Conservation (phyloP, 1,140 invertebrate species). For the Cotesia chilonis region DNA sequence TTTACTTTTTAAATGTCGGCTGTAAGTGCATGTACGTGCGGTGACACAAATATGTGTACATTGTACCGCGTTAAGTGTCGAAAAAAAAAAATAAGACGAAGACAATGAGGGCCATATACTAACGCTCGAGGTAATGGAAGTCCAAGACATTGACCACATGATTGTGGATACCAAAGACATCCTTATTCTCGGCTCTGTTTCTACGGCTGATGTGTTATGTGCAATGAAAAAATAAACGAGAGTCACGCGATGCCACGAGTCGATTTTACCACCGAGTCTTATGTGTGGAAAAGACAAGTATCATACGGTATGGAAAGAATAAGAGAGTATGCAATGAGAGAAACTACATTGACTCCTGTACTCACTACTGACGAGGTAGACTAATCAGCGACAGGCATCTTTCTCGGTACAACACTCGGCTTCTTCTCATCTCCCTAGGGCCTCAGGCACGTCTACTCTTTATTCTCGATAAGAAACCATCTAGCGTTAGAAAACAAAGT, state of each 20-base stretch:
- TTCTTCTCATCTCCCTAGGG: neutral
- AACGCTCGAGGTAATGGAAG: neutral
- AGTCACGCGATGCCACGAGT: slow-evolving; percentile 27
- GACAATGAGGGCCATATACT: neutral
- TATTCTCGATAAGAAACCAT: neutral
- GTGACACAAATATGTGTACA: neutral
- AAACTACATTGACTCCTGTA: neutral
- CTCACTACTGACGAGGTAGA: neutral
- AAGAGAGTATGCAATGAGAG: too few relatives aligned
- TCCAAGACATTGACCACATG: slow-evolving; percentile 15
- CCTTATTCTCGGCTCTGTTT: too few relatives aligned
- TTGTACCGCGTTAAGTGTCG: too few relatives aligned
- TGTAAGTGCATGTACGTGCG: neutral
- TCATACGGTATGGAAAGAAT: too few relatives aligned
- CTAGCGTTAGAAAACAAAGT: neutral
- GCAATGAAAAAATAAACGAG: neutral
- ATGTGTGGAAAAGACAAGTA: too few relatives aligned
- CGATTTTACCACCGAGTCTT: neutral
- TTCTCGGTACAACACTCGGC: neutral
- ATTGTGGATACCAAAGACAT: slow-evolving; percentile 16
- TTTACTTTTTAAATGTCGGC: too few relatives aligned
- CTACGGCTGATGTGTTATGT: too few relatives aligned
- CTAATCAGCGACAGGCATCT: slow-evolving; percentile 19
- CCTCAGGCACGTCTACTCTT: neutral
- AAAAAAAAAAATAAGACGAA: neutral